phyloP scores from a whole-genome alignment of 2,797 vertebrate genomes.

The Gobionotothen gibberifrons region DNA sequence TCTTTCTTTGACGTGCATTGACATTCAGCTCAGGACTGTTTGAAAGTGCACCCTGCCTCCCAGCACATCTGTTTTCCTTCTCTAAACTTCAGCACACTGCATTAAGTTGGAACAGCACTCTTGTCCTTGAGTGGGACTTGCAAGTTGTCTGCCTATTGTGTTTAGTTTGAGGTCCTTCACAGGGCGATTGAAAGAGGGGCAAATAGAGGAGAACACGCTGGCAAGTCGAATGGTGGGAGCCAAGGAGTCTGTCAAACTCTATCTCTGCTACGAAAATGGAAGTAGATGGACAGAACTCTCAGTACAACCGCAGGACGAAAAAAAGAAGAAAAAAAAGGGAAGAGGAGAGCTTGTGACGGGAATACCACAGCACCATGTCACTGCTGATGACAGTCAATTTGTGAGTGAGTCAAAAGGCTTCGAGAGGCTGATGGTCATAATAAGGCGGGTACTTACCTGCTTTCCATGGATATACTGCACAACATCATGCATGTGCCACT shows the following conservation, averaged over 20 bases:
- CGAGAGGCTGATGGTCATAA: conserved; percentile 55
- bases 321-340: conserved; percentile 28
- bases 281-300: conserved; percentile 50
- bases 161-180: conserved; percentile 43
- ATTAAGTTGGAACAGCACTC: conserved; percentile 41
- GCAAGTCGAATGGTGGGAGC: conserved; percentile 47
- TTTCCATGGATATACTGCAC: conserved; percentile 23
- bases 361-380: conserved; percentile 65
- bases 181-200: conserved; percentile 46
- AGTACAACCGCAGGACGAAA: conserved; percentile 45
- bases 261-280: conserved; percentile 59
- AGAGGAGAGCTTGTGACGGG: conserved; percentile 52
- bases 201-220: conserved; percentile 43
- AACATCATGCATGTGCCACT: conserved; percentile 1
- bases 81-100: conserved; percentile 45
- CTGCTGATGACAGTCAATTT: conserved; percentile 72
- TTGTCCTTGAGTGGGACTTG: conserved; percentile 64
- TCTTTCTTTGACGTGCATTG: conserved; percentile 76
- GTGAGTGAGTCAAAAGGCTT: conserved; percentile 56
- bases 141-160: conserved; percentile 44
- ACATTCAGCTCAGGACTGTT: conserved; percentile 72
- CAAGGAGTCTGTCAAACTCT: conserved; percentile 70
- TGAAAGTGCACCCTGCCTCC: conserved; percentile 49
- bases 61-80: conserved; percentile 43
- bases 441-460: conserved; percentile 38